Conservation (phyloP, 1,140 invertebrate genomes). For the Drosophila funebris region DNA sequence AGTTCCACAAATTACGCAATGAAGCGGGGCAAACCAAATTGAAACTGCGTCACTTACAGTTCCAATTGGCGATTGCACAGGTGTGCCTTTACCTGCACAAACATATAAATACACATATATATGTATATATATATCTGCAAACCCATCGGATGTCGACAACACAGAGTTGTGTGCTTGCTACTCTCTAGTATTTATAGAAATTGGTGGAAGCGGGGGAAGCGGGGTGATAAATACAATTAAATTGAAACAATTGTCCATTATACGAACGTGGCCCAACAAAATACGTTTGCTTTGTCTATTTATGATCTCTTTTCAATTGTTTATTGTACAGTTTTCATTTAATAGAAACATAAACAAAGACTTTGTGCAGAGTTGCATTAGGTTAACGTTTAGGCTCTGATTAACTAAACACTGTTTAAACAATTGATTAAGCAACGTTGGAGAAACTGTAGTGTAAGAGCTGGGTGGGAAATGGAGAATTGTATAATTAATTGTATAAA, state of each 20-base stretch:
- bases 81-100: slow-evolving; percentile 49
- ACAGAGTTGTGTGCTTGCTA: slow-evolving; percentile 35
- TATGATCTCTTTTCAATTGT: slow-evolving; percentile 45
- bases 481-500: too few species aligned
- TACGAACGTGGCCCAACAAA: slow-evolving; percentile 47
- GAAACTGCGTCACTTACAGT: slow-evolving; percentile 57
- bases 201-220: neutral
- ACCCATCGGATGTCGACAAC: slow-evolving; percentile 27
- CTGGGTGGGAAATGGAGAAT: too few species aligned
- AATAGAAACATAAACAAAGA: neutral
- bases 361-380: neutral
- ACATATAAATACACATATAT: slow-evolving; percentile 9
- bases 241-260: slow-evolving; percentile 63
- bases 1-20: slow-evolving; percentile 52
- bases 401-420: neutral
- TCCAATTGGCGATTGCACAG: slow-evolving; percentile 64
- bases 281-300: slow-evolving; percentile 56
- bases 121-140: slow-evolving; percentile 4
- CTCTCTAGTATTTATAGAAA: slow-evolving; percentile 30
- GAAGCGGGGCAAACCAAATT: slow-evolving; percentile 42
- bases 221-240: slow-evolving; percentile 53
- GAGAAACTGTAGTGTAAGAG: too few species aligned
- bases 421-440: too few species aligned
- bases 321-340: slow-evolving; percentile 31
- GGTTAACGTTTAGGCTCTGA: neutral